Evolutionary conservation across 1,140 invertebrate species (phyloP), one percentile per base, ranked within the genome.

Genomic region (Dinothrombium tinctorium): DNA sequence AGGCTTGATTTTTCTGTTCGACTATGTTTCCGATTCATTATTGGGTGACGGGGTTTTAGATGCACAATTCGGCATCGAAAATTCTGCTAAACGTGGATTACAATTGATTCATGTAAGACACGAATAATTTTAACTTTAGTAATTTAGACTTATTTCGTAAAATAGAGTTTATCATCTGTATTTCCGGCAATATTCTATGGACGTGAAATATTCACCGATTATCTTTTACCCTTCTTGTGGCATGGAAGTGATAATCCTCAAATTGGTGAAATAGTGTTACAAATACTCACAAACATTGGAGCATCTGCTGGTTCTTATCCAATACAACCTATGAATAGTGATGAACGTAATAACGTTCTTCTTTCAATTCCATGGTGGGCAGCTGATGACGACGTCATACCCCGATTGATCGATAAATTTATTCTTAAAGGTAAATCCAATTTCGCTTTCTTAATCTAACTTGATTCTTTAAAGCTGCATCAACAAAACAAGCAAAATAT

Each of bases 401-500:
- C 46, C 3, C 33, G 28, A 37, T 14, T 48, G 2, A 38, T 48
- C 12, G 43, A 45, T 15, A 46, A 25, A 35, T 48, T 36, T 26
- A 41, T 48, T 22, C 26, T 48, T 0, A 44, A 48, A 23, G 43
- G 43, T 45, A 40, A 17, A 2, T 29, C 14, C 7, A 7, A 20
- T 25, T 2, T 24, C 15, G 2, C n/a, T 17, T 22, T 3, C 41
- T 33, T 2, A 43, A 4, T 4, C 14, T 33, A 23, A 71, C 69
- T 1, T 60, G 70, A 26, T 60, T 77, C 63, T 41, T 50, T 54
- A 6, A 45, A 62, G 60, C 36, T 52, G 50, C 41, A 4, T 83
- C 80, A 2, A 73, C 81, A 0, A 90, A 90, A 59, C 86, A 95
- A 60, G 83, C 86, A 1, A 96, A 96, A 59, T 83, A 92, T 53